Evolutionary conservation across 2,797 vertebrate species (phyloP), one percentile per base, ranked within the genome.

Genomic region (Acridotheres tristis): DNA sequence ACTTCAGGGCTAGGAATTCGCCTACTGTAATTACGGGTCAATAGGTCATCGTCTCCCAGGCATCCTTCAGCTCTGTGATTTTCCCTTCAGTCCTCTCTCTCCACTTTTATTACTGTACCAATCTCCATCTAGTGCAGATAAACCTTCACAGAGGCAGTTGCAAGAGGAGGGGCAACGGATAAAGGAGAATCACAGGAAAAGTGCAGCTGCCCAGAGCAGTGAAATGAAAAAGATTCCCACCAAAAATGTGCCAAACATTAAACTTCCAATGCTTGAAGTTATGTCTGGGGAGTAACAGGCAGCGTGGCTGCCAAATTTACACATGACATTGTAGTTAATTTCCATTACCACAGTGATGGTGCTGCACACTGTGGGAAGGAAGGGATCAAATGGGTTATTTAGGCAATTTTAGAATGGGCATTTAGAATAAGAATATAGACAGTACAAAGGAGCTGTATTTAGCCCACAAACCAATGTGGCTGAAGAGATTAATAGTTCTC

Each of bases 1-100:
- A 71, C 81, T 77, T 88, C 68, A 77, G 25, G 75, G 43, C 38
- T 21, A 62, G 81, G 58, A 95, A 94, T 89, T 85, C 5, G 19
- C 47, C 68, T 62, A 55, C 53, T 74, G 54, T 83, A 90, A 80
- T 83, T 72, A 94, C 58, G 83, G 79, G 73, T 89, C 68, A 89
- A 26, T 16, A 80, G 58, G 65, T 38, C 90, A 88, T 75, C 1
- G 0, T 34, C 68, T 93, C 62, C 69, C 26, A 81, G 76, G 16
- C 3, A 0, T 91, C 47, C 68, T 59, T 77, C 66, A 85, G 38
- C 76, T 73, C 65, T 59, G 40, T 74, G 85, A 38, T 95, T 88
- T 77, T 85, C 50, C 38, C 63, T 80, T 23, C 38, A 61, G 45
- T 71, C 51, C 40, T n/a, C 40, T 47, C 21, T 79, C 43, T 26